These are phyloP conservation scores for Manis crassicaudata DNA, from an alignment of 2,797 vertebrate species.

Conservation along the genomic window DNA sequence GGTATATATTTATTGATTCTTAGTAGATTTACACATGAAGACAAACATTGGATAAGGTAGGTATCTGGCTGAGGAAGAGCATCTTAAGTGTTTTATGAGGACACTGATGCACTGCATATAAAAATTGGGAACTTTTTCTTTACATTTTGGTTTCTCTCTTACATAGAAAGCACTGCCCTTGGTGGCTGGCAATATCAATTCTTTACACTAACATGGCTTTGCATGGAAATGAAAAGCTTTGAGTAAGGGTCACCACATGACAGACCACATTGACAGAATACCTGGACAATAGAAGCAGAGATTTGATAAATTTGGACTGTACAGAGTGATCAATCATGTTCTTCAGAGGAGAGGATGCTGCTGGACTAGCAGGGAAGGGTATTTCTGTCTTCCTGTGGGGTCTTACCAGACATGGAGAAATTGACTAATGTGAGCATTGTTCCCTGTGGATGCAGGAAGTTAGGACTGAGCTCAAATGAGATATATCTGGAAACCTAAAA, in stretches of 20 bases:
- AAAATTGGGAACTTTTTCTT: background rate
- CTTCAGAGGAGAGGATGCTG: background rate
- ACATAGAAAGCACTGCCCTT: background rate
- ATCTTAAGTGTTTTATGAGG: background rate
- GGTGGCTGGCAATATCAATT: background rate
- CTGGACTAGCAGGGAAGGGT: background rate
- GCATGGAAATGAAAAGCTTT: conserved; percentile 3
- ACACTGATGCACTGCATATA: background rate
- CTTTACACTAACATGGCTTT: conserved; percentile 1
- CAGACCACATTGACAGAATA: background rate
- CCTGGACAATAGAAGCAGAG: background rate
- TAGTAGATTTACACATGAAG: conserved; percentile 9
- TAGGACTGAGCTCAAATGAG: background rate
- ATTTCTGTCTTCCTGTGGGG: background rate
- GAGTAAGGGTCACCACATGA: background rate
- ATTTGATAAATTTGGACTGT: background rate
- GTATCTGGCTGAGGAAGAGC: background rate
- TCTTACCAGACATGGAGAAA: background rate
- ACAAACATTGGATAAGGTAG: background rate
- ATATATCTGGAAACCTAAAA: background rate
- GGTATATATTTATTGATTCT: background rate
- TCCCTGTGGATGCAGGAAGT: background rate
- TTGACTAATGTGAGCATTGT: background rate
- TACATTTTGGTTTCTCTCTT: background rate
- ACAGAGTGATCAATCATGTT: background rate